Evolutionary conservation across 1,140 invertebrate genomes (phyloP).

Genomic region (Microplitis demolitor): DNA sequence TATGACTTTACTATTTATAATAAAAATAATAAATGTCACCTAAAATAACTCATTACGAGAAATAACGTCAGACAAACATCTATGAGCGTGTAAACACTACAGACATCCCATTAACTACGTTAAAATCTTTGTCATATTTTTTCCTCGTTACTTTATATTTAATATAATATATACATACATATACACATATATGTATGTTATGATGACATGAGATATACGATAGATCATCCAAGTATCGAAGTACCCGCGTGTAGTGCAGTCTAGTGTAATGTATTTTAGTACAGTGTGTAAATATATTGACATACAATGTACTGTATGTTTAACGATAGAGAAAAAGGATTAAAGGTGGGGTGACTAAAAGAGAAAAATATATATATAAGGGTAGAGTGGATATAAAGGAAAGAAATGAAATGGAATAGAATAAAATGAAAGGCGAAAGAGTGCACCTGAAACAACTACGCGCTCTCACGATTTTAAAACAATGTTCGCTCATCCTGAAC

Average conservation of each 20-base stretch:
- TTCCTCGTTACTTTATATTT: background rate
- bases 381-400: background rate
- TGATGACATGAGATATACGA: background rate
- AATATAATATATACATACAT: background rate
- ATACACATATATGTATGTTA: background rate
- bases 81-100: constrained; percentile 12
- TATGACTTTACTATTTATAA: no score
- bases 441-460: constrained; percentile 16
- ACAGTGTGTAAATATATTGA: no score
- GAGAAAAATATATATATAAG: no score
- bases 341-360: no score
- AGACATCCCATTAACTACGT: background rate
- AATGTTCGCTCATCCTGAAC: background rate
- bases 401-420: background rate
- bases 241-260: background rate
- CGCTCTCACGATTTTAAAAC: constrained; percentile 16
- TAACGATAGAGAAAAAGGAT: no score
- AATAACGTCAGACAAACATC: background rate
- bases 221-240: no score
- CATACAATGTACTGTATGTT: no score
- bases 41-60: constrained; percentile 9
- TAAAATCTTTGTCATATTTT: background rate
- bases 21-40: background rate
- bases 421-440: background rate
- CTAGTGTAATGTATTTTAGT: no score